A percentile compares a stretch with the other conserved stretches of the same genome.
These are phyloP conservation scores for Crotalus horridus DNA, from an alignment of 2,113 vertebrate genomes.

Conservation along the genomic window DNA sequence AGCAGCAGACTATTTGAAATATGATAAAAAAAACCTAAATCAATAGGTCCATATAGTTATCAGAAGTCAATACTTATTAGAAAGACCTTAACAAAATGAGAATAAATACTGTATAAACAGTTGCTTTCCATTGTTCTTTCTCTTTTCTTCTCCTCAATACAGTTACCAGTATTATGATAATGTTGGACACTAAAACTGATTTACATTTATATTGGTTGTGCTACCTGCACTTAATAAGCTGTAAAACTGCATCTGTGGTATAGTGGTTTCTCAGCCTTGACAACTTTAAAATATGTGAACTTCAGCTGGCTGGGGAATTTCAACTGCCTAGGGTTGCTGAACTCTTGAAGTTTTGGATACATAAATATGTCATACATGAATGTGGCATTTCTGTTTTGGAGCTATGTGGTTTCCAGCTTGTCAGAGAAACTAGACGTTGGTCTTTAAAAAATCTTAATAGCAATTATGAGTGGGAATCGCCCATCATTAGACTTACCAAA, in stretches of 20 bases:
- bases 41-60: background rate
- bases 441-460: background rate
- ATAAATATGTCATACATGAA: background rate
- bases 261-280: background rate
- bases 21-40: background rate
- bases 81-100: background rate
- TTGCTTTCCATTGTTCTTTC: background rate
- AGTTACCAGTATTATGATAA: background rate
- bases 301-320: background rate
- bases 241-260: background rate
- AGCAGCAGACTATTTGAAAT: background rate
- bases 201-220: background rate
- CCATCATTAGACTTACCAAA: background rate
- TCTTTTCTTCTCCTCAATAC: background rate
- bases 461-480: background rate
- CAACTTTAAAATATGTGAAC: background rate
- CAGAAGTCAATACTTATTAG: background rate
- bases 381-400: background rate
- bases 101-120: background rate
- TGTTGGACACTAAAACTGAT: background rate
- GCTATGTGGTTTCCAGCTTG: background rate
- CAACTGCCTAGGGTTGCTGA: background rate
- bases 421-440: background rate
- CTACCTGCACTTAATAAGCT: background rate
- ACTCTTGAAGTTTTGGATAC: background rate